Base-by-base conservation (phyloP, 1,140 invertebrate genomes). In the Drosophila pachea region DNA sequence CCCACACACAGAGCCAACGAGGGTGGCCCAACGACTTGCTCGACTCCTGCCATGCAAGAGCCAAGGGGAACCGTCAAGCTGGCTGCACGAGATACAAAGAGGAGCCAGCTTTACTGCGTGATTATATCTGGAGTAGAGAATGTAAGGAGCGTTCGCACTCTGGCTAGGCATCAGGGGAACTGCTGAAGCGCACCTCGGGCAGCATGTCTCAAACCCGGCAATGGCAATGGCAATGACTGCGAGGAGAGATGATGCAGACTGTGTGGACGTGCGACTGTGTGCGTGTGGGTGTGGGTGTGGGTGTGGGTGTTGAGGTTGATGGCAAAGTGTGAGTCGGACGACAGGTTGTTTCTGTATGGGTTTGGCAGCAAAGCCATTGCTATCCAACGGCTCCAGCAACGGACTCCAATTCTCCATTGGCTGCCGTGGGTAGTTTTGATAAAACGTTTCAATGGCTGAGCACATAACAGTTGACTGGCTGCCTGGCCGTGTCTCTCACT, bases 391-490 rank as follows among this genome's bases (percentile, higher is more conserved):
- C 49, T 53, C 56, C 56, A 53, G 56, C 53, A 49, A 38, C 42
- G 62, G 43, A 12, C 43, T 65, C 14, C 54, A 52, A 52, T 36
- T 45, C 60, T 52, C 60, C 29, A 52, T 49, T 55, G 35, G 65
- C 64, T 72, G 73, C 79, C 73, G 66, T 79, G 79, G 79, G 81
- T 84, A 84, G 79, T 84, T 84, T 84, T 79, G 79, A 84, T 84
- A 84, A 84, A 84, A 78, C 73, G 79, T 84, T 84, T 84, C 79
- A 84, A 84, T 84, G 79, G 76, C 79, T 84, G 79, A 79, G 52
- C 79, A 84, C 81, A 84, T 84, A 84, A 84, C 79, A 84, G 79
- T 84, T 84, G 73, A 84, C 79, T 84, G 79, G 76, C 76, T 83
- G 79, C 71, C 71, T 63, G 78, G 75, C 56, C 63, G 68, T 81